These are phyloP conservation scores for Stenopsyche tienmushanensis DNA, from an alignment of 1,140 invertebrate species.

Conservation along the genomic window DNA sequence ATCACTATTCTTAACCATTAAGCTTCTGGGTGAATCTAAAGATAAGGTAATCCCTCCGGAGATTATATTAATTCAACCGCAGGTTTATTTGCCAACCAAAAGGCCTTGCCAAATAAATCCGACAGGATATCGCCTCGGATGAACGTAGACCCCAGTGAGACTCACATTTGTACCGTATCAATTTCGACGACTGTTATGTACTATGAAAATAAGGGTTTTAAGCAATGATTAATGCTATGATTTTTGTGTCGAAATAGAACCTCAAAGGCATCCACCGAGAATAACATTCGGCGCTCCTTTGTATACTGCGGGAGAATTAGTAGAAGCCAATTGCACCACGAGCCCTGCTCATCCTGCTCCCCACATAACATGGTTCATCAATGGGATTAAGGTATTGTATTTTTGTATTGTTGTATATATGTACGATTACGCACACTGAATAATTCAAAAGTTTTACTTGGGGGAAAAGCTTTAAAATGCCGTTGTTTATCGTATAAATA, in stretches of 20 bases:
- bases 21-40: no score
- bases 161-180: no score
- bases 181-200: no score
- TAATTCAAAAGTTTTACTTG: background rate
- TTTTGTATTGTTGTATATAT: background rate
- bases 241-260: conserved; percentile 60
- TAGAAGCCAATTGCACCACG: conserved; percentile 78
- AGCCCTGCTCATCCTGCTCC: conserved; percentile 72
- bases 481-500: background rate
- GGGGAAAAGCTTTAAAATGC: background rate
- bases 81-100: no score
- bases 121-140: no score
- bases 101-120: no score
- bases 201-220: no score
- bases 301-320: conserved; percentile 71
- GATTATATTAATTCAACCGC: no score
- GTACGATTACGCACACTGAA: background rate
- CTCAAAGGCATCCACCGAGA: conserved; percentile 68
- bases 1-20: no score
- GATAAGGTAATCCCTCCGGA: no score
- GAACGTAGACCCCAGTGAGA: no score
- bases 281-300: conserved; percentile 71
- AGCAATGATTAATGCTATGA: no score
- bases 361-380: conserved; percentile 81
- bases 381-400: conserved; percentile 67